Percentiles rank a stretch among this genome's conserved stretches.
Evolutionary conservation across 2,113 vertebrate genomes (phyloP).

Genomic region (Plectropomus leopardus): DNA sequence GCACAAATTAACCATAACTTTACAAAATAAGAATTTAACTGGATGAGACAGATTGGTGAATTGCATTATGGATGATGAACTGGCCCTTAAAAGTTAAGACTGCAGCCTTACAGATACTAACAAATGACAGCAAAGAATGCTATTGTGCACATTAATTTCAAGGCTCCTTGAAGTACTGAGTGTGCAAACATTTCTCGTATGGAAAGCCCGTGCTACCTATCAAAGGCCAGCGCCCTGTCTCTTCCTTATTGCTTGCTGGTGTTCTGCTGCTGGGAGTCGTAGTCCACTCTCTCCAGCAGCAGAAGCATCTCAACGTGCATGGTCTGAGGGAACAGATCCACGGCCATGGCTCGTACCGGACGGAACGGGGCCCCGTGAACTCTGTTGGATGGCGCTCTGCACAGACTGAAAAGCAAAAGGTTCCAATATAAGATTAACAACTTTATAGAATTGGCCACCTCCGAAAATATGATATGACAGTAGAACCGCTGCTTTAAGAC

Average conservation of each 20-base stretch:
- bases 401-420: conserved; percentile 72
- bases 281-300: conserved; percentile 90
- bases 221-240: neutral
- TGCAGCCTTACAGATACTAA: neutral
- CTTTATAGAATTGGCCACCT: neutral
- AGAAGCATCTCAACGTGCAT: conserved; percentile 93
- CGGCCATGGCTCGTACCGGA: conserved; percentile 89
- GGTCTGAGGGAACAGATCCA: conserved; percentile 98
- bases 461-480: neutral
- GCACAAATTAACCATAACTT: neutral
- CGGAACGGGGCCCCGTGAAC: conserved; percentile 92
- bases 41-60: neutral
- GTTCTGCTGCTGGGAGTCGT: conserved; percentile 64
- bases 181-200: neutral
- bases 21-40: neutral
- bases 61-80: neutral
- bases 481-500: neutral
- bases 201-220: neutral
- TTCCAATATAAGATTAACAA: neutral
- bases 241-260: conserved; percentile 23
- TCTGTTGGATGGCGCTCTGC: conserved; percentile 94
- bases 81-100: neutral
- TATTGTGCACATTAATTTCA: too few species aligned
- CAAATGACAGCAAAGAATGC: neutral
- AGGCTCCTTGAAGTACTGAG: neutral